These are phyloP conservation scores for Microtus richardsoni DNA, from an alignment of 2,113 vertebrate species.

Conservation along the genomic window DNA sequence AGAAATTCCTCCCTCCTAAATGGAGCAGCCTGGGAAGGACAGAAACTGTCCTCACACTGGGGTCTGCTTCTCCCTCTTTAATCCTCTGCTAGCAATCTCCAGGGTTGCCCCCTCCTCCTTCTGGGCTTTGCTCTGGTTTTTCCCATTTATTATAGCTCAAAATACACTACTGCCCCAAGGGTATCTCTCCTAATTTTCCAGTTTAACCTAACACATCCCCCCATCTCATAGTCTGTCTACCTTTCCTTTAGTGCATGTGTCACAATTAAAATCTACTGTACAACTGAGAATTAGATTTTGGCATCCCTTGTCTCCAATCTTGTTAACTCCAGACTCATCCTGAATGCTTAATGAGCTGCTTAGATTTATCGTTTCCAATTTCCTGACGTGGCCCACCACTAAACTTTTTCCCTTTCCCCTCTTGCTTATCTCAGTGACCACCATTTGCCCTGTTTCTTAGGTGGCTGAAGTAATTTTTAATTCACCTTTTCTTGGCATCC, in stretches of 20 bases:
- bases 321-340: background rate
- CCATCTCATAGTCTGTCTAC: background rate
- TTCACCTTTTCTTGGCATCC: background rate
- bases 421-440: background rate
- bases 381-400: background rate
- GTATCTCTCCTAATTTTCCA: background rate
- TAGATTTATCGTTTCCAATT: constrained; percentile 26
- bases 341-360: constrained; percentile 30
- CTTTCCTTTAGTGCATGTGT: background rate
- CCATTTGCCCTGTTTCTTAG: background rate
- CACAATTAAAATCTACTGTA: background rate
- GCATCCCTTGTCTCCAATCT: background rate
- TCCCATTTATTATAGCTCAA: background rate
- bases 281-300: background rate
- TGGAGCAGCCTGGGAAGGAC: background rate
- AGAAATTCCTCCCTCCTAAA: background rate
- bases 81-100: background rate
- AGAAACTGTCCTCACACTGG: background rate
- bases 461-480: background rate
- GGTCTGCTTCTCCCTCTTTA: too few relatives aligned
- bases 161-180: background rate
- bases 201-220: background rate
- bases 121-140: background rate
- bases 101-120: background rate
- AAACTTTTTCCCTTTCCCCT: background rate